Conservation (phyloP, 2,888 invertebrate genomes). For the Tenthredo notha region DNA sequence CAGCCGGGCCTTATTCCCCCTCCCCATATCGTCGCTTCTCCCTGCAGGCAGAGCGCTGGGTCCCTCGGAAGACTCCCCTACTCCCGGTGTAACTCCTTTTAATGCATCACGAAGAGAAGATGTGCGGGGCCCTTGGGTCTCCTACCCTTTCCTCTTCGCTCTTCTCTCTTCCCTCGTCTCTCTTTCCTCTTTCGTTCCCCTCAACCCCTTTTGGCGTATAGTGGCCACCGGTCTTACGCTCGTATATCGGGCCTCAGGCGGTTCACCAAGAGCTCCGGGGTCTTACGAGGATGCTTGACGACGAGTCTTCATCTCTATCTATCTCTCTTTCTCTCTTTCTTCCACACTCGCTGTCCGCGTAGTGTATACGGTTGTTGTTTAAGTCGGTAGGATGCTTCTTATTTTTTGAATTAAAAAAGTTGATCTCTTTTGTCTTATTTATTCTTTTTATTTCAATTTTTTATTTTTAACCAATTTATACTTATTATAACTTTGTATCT, state of each 20-base stretch:
- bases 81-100: conserved; percentile 58
- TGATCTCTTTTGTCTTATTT: background rate
- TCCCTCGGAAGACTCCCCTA: conserved; percentile 21
- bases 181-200: conserved; percentile 54
- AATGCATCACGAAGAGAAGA: conserved; percentile 68
- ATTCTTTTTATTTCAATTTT: background rate
- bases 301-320: conserved; percentile 57
- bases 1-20: conserved; percentile 3
- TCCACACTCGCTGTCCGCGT: background rate
- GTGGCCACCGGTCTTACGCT: conserved; percentile 78
- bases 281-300: conserved; percentile 68
- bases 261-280: conserved; percentile 62
- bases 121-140: conserved; percentile 63
- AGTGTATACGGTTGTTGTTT: conserved; percentile 4
- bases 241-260: conserved; percentile 73
- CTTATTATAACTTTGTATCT: conserved; percentile 14
- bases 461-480: background rate
- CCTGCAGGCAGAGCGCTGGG: conserved; percentile 11
- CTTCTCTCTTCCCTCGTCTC: conserved; percentile 56
- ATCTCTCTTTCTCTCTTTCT: conserved; percentile 51
- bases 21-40: background rate
- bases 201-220: conserved; percentile 73
- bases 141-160: conserved; percentile 53
- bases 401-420: background rate
- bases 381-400: background rate